Evolutionary conservation across 2,113 vertebrate genomes (phyloP).

Genomic region (Caranx melampygus): DNA sequence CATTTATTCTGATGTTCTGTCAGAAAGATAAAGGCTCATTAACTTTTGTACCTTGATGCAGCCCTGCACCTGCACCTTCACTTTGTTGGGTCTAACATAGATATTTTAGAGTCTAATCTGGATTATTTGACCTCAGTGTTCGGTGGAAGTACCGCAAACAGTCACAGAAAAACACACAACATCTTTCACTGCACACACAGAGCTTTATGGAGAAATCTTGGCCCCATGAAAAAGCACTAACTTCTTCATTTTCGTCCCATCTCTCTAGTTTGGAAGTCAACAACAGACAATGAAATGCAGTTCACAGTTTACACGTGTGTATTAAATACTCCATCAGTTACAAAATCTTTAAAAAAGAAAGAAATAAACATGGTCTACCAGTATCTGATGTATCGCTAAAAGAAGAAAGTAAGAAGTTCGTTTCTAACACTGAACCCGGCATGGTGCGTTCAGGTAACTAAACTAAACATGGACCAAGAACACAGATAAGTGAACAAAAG

Average conservation of each 20-base stretch:
- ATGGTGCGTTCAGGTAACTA: conserved; percentile 6
- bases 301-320: conserved; percentile 56
- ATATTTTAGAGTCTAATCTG: background rate
- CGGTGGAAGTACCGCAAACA: conserved; percentile 13
- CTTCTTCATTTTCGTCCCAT: conserved; percentile 39
- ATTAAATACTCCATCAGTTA: conserved; percentile 35
- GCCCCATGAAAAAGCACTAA: conserved; percentile 69
- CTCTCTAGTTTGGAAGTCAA: conserved; percentile 23
- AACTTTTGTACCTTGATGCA: background rate
- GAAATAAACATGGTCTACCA: conserved; percentile 24
- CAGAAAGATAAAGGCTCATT: background rate
- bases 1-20: background rate
- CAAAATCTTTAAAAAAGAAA: conserved; percentile 12
- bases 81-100: background rate
- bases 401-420: background rate
- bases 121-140: background rate
- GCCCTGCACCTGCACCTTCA: background rate
- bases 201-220: conserved; percentile 76
- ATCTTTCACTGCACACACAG: conserved; percentile 57
- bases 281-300: conserved; percentile 22
- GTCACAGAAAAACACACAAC: conserved; percentile 25
- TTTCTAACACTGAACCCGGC: background rate
- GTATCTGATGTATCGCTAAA: background rate
- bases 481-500: conserved; percentile 18
- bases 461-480: conserved; percentile 36